Percentiles rank a stretch among this genome's conserved stretches.
Conservation (phyloP, 2,797 vertebrate species). For the Hozukius guyotensis region DNA sequence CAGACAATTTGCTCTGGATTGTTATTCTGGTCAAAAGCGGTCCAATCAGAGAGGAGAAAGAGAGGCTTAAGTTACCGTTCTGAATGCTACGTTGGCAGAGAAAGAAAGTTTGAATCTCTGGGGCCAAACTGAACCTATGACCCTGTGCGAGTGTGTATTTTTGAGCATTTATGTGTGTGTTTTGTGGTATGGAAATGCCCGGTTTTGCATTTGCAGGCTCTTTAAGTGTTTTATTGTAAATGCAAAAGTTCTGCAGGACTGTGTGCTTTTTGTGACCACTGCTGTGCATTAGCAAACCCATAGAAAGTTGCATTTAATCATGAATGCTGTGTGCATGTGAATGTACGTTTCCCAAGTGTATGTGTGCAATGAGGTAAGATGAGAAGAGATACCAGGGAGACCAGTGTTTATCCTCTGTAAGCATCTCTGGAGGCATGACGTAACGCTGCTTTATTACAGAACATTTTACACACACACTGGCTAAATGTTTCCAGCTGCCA, state of each 20-base stretch:
- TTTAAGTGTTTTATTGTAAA: not conserved
- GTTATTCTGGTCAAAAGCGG: slow-evolving; percentile 70
- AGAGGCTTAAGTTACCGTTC: slow-evolving; percentile 59
- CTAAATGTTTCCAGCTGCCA: slow-evolving; percentile 64
- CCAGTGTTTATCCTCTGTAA: slow-evolving; percentile 77
- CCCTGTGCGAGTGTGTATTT: slow-evolving; percentile 14
- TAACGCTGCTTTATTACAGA: slow-evolving; percentile 71
- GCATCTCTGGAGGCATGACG: slow-evolving; percentile 78
- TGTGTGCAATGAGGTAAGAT: slow-evolving; percentile 65
- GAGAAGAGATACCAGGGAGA: slow-evolving; percentile 74
- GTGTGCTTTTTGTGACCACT: not conserved
- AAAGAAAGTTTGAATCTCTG: slow-evolving; percentile 16
- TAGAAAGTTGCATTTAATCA: slow-evolving; percentile 21
- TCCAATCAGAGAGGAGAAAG: slow-evolving; percentile 52
- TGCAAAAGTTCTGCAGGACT: slow-evolving; percentile 9
- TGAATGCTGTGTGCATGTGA: slow-evolving; percentile 49
- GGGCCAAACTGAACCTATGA: slow-evolving; percentile 57
- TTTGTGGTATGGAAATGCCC: not conserved
- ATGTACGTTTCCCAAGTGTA: slow-evolving; percentile 36
- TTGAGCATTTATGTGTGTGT: not conserved
- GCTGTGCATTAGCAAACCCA: slow-evolving; percentile 14
- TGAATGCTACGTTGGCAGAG: slow-evolving; percentile 52
- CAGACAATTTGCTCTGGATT: slow-evolving; percentile 58
- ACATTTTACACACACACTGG: slow-evolving; percentile 28
- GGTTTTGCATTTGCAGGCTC: not conserved